Conservation (phyloP, 37 sponge, comb jelly and placozoan species). For the Ephydatia muelleri region DNA sequence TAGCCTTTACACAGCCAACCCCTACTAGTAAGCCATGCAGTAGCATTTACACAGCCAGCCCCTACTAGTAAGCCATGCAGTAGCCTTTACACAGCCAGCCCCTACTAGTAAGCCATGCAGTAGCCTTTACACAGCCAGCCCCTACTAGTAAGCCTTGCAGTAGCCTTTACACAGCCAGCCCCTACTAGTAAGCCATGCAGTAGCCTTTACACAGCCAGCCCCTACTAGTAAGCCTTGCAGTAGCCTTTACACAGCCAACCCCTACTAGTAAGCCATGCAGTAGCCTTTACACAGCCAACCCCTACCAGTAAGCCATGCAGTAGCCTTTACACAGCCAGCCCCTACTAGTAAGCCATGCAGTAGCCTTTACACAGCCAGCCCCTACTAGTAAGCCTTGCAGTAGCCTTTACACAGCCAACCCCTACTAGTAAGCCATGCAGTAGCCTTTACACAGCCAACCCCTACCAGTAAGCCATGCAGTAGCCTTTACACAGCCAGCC, state of each 20-base stretch:
- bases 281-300: background rate
- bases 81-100: background rate
- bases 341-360: slow-evolving; percentile 24
- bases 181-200: slow-evolving; percentile 24
- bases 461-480: slow-evolving; percentile 21
- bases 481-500: background rate
- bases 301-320: slow-evolving; percentile 21
- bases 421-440: slow-evolving; percentile 24
- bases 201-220: background rate
- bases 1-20: background rate
- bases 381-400: slow-evolving; percentile 23
- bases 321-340: background rate
- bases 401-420: background rate
- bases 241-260: background rate
- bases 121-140: background rate
- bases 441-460: background rate
- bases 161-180: background rate
- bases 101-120: slow-evolving; percentile 24
- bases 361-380: background rate
- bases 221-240: slow-evolving; percentile 23
- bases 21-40: slow-evolving; percentile 24
- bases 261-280: slow-evolving; percentile 24
- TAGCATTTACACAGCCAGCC: background rate
- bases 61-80: slow-evolving; percentile 24
- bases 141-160: slow-evolving; percentile 23